Base-by-base conservation (phyloP, 2,888 invertebrate genomes). In the Syritta pipiens region DNA sequence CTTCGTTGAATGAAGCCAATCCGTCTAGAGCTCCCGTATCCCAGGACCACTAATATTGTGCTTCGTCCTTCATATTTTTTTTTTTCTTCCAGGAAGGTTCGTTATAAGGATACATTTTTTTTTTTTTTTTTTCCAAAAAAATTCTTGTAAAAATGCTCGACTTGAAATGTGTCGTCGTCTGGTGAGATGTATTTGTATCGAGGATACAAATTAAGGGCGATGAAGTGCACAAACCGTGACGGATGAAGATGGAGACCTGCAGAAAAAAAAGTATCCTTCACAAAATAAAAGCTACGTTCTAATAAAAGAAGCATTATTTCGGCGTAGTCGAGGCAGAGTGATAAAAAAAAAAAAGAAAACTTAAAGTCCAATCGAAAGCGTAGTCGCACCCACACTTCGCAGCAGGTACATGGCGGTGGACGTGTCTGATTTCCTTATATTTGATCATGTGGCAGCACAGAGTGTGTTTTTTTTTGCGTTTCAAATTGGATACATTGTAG, bases 1-100 rank as follows among this genome's bases (percentile, higher is more conserved):
- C 59, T 65, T 77, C 71, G 46, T 71, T 53, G 63, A 60, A 60
- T 71, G 71, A 71, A 77, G 71, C 59, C 65, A 77, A 77, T 77
- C 30, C 48, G 20, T 37, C 19, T 24, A 19, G 48, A n/a, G 42
- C 37, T 48, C 9, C 26, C 20, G 63, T 37, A 46, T 65, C 37
- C 32, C 32, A 10, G n/a, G 5, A n/a, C 14, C 24, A 26, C 7
- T 6, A 37, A n/a, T 12, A 55, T 3, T 26, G 6, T 17, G 9
- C 9, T n/a, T 4, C 6, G 6, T 4, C 7, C 24, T 12, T 3
- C 26, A 40, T n/a, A 9, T n/a, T 3, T 17, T 4, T 7, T 14
- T 37, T 9, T 9, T 37, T 17, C 17, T 28, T 17, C 35, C 10
- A 7, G 20, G 26, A 49, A 30, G 26, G 44, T 71, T 77, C 76